Base-by-base conservation (phyloP, 35 echinoderm and acorn worm genomes). In the Apostichopus parvimensis region DNA sequence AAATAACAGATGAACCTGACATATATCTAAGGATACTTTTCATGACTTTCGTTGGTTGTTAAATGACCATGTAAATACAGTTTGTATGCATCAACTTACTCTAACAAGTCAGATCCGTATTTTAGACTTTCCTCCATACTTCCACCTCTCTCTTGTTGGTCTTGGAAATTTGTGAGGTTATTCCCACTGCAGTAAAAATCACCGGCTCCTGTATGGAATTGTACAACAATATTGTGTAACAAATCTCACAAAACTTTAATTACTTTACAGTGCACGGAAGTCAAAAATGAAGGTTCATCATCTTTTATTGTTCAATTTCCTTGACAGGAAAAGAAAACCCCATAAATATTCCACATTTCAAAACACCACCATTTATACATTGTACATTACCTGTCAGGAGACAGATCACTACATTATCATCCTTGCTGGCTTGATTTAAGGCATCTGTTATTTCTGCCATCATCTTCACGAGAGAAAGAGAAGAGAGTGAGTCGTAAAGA, bases 111-210 rank as follows among this genome's bases (percentile, higher is more conserved):
- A 52, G 79, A 79, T 62, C 94, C 92, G 10, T 95, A 79, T 26
- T 92, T 79, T 5, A 94, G 82, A 54, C 86, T 79, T 56, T 98
- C 89, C 18, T 90, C 60, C 78, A 95, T 81, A 4, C 53, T 95
- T 23, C 82, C 84, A 22, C 24, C 84, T 1, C 57, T 4, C 80
- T 91, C 20, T 87, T 83, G 53, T 8, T 60, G 61, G 25, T 88
- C 62, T 25, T 22, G 25, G 93, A 91, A 98, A 79, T 98, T 98
- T 56, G 92, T 95, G 4, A 98, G 93, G 70, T 98, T 94, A 89
- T 98, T 98, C 26, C 97, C 97, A 54, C 92, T 94, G 55, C 86
- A 92, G 91, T 98, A 98, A 65, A 76, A 95, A 88, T 98, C 97
- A 73, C 97, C 97, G 91, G 97, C 93, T 66, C 97, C 97, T 98